A percentile compares a stretch with the other conserved stretches of the same genome.
These are phyloP conservation scores for Cyphotilapia sp. DNA, from an alignment of 2,113 vertebrate species.

Conservation along the genomic window DNA sequence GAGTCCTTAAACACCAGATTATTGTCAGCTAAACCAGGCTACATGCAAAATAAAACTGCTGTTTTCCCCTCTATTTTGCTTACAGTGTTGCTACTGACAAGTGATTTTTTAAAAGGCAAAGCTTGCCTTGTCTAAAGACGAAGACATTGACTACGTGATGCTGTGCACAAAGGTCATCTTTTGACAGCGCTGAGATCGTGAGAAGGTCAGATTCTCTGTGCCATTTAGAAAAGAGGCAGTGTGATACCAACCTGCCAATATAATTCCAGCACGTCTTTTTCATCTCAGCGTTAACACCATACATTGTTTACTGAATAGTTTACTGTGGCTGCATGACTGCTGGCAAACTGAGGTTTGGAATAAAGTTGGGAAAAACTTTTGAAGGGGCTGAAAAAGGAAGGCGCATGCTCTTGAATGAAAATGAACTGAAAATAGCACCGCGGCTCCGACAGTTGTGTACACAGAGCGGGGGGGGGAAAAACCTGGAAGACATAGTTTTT, in stretches of 20 bases:
- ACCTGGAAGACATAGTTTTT: not conserved
- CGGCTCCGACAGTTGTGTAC: not conserved
- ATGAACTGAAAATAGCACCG: not conserved
- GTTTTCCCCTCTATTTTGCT: not conserved
- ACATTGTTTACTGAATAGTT: conserved; percentile 32
- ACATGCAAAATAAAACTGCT: not conserved
- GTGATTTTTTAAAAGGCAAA: not conserved
- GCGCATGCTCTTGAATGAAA: not conserved
- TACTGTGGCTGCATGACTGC: not conserved
- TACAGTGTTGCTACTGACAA: conserved; percentile 1
- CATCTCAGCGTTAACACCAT: conserved; percentile 23
- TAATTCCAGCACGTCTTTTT: conserved; percentile 49
- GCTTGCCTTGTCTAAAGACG: conserved; percentile 26
- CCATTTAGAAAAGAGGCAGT: conserved; percentile 65
- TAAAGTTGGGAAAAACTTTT: conserved; percentile 4
- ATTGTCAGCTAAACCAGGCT: not conserved
- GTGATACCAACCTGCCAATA: conserved; percentile 61
- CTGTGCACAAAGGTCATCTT: conserved; percentile 61
- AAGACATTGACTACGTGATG: conserved; percentile 19
- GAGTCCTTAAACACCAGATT: not conserved
- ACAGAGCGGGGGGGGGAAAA: not conserved
- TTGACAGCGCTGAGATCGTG: conserved; percentile 54
- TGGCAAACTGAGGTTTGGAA: not conserved
- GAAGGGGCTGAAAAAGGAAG: not conserved
- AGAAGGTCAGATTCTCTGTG: conserved; percentile 61